Percentiles rank a stretch among this genome's conserved stretches.
Evolutionary conservation across 2,888 invertebrate species (phyloP).

Genomic region (Melinopterus prodromus): DNA sequence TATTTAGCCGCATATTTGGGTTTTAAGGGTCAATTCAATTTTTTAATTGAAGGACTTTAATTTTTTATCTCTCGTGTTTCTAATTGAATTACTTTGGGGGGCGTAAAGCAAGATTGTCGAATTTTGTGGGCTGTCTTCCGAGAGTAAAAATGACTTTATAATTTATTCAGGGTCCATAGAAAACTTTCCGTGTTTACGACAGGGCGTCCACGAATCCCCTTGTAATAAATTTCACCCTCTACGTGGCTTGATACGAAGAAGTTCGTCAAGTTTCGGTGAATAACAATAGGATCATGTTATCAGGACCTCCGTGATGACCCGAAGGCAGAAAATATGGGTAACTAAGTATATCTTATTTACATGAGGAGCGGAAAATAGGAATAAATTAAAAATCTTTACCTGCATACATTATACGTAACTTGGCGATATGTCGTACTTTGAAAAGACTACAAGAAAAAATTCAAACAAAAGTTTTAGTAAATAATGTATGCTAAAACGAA

Average conservation of each 20-base stretch:
- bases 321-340: not conserved
- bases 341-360: too few species aligned
- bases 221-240: slow-evolving; percentile 8
- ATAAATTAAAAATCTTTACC: too few species aligned
- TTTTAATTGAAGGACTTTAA: too few species aligned
- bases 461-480: too few species aligned
- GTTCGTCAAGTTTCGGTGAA: not conserved
- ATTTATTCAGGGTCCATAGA: not conserved
- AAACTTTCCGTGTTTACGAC: slow-evolving; percentile 4
- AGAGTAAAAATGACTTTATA: not conserved
- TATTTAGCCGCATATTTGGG: too few species aligned
- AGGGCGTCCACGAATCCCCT: not conserved
- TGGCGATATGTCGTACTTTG: too few species aligned
- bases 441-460: too few species aligned
- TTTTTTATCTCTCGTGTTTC: too few species aligned
- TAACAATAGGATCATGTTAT: not conserved
- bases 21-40: too few species aligned
- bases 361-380: too few species aligned
- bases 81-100: not conserved
- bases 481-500: too few species aligned
- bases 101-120: not conserved
- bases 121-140: not conserved
- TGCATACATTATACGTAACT: too few species aligned
- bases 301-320: not conserved
- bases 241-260: not conserved